These are phyloP conservation scores for Anser cygnoides DNA, from an alignment of 2,113 vertebrate species.

Conservation along the genomic window DNA sequence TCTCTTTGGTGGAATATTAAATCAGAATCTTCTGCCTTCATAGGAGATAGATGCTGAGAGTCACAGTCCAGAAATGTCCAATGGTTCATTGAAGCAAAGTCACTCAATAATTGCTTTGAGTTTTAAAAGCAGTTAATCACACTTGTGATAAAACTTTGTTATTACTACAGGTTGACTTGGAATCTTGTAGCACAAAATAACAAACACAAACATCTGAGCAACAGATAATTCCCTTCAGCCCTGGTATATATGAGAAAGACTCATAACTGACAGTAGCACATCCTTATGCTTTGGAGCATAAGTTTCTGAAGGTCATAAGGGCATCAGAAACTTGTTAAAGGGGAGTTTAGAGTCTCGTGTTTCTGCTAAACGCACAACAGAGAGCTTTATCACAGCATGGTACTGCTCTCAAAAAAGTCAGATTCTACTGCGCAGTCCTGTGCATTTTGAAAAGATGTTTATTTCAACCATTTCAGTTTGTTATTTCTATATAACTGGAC, in stretches of 20 bases:
- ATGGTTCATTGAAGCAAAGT: background rate
- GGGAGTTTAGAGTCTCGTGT: background rate
- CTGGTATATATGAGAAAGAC: background rate
- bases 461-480: background rate
- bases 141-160: conserved; percentile 1
- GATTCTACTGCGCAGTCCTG: background rate
- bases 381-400: background rate
- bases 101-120: background rate
- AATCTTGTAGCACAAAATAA: background rate
- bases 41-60: background rate
- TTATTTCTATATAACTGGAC: background rate
- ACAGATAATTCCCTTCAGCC: conserved; percentile 1
- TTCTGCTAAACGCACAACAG: background rate
- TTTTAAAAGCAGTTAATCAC: conserved; percentile 21
- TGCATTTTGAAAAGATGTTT: background rate
- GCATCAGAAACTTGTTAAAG: background rate
- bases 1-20: background rate
- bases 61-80: background rate
- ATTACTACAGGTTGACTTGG: conserved; percentile 5
- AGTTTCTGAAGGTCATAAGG: background rate
- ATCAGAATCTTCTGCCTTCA: conserved; percentile 20
- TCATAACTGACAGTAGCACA: background rate
- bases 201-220: conserved; percentile 43
- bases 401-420: background rate
- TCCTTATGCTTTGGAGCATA: background rate